Evolutionary conservation across 2,797 vertebrate genomes (phyloP).

Genomic region (Pelodytes ibericus): DNA sequence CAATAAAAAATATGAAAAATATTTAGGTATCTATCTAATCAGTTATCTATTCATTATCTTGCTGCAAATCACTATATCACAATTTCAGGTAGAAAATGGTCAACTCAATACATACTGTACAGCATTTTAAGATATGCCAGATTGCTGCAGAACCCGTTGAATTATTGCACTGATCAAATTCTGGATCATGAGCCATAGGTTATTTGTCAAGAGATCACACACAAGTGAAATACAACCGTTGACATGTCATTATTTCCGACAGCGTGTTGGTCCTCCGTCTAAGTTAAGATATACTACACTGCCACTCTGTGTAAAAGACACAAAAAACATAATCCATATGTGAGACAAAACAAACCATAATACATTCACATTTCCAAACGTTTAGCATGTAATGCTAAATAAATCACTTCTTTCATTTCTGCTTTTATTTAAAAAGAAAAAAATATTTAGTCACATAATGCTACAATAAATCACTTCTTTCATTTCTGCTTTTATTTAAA

Average conservation of each 20-base stretch:
- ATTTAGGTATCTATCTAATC: too few relatives aligned
- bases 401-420: too few relatives aligned
- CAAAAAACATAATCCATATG: not conserved
- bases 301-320: too few relatives aligned
- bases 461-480: constrained; percentile 3
- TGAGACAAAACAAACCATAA: not conserved
- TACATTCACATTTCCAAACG: not conserved
- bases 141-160: too few relatives aligned
- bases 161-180: not conserved
- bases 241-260: not conserved
- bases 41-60: too few relatives aligned
- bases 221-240: not conserved
- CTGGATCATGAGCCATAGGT: not conserved
- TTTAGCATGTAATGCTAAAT: too few relatives aligned
- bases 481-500: too few relatives aligned
- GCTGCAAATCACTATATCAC: not conserved
- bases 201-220: not conserved
- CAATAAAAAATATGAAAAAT: too few relatives aligned
- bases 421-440: not conserved
- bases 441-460: constrained; percentile 11
- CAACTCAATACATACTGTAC: not conserved
- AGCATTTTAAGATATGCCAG: too few relatives aligned
- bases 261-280: too few relatives aligned
- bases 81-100: not conserved
- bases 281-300: too few relatives aligned